Conservation (phyloP, 1,140 invertebrate genomes). For the Anadara kagoshimensis region DNA sequence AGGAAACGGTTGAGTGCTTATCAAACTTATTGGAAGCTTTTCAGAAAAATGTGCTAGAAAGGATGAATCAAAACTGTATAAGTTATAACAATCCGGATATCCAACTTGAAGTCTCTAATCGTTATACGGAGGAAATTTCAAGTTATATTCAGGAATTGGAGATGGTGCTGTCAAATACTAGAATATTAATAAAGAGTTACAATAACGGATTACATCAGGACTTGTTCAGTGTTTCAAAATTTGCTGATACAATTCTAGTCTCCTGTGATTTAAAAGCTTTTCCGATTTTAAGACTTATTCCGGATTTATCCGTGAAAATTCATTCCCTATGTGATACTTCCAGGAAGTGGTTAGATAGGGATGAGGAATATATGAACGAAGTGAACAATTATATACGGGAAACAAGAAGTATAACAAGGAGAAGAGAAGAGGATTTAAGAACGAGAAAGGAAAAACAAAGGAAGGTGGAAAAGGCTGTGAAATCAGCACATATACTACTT, state of each 20-base stretch:
- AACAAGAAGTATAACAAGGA: constrained; percentile 56
- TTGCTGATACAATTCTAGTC: constrained; percentile 62
- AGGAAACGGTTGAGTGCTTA: constrained; percentile 52
- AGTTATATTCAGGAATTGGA: constrained; percentile 58
- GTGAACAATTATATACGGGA: constrained; percentile 65
- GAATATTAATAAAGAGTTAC: constrained; percentile 60
- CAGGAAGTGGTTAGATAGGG: constrained; percentile 64
- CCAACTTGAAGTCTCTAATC: constrained; percentile 58
- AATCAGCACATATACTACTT: constrained; percentile 58
- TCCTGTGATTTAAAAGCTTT: constrained; percentile 68
- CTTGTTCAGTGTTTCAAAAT: constrained; percentile 57
- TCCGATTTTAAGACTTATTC: constrained; percentile 64
- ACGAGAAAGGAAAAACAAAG: constrained; percentile 64
- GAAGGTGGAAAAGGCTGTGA: constrained; percentile 62
- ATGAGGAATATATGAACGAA: constrained; percentile 68
- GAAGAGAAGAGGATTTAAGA: constrained; percentile 60
- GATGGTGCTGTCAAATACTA: constrained; percentile 46
- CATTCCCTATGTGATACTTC: constrained; percentile 55
- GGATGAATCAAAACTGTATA: constrained; percentile 63
- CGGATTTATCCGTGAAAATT: constrained; percentile 63
- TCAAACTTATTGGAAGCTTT: constrained; percentile 57
- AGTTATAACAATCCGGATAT: constrained; percentile 58
- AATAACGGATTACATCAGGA: constrained; percentile 60
- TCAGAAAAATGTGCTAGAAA: constrained; percentile 58
- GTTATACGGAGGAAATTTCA: constrained; percentile 62